Evolutionary conservation across 2,113 vertebrate species (phyloP).

Genomic region (Chamaea fasciata): DNA sequence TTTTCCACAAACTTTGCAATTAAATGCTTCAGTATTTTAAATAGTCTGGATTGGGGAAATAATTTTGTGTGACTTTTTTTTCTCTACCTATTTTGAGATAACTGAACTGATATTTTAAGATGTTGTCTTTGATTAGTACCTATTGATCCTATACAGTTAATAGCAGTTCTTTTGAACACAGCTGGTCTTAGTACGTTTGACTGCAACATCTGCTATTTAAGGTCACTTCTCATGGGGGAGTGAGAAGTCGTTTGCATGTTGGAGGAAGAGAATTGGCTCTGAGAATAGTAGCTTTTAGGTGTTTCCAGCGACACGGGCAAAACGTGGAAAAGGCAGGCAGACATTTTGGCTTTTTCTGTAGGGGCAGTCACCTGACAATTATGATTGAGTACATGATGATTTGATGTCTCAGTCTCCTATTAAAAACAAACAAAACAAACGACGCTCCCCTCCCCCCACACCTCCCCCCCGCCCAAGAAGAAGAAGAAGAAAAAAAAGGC

Average conservation of each 20-base stretch:
- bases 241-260: rapidly evolving
- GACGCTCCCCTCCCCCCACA: too few species aligned
- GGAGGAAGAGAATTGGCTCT: background rate
- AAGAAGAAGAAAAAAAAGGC: too few species aligned
- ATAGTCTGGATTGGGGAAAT: background rate
- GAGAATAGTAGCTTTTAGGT: background rate
- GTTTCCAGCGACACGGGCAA: rapidly evolving
- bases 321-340: background rate
- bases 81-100: background rate
- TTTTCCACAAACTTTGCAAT: background rate
- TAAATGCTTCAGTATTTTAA: background rate
- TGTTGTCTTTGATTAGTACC: background rate
- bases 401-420: background rate
- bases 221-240: too few species aligned
- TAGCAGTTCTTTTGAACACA: background rate
- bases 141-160: background rate
- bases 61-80: background rate
- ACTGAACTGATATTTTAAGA: background rate
- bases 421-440: background rate
- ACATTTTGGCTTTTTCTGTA: background rate
- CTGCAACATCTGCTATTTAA: background rate
- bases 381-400: rapidly evolving
- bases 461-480: rapidly evolving
- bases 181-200: background rate
- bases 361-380: too few species aligned